Percentiles rank a stretch among this genome's conserved stretches.
Evolutionary conservation across 2,797 vertebrate species (phyloP).

Genomic region (Cyprinella venusta): DNA sequence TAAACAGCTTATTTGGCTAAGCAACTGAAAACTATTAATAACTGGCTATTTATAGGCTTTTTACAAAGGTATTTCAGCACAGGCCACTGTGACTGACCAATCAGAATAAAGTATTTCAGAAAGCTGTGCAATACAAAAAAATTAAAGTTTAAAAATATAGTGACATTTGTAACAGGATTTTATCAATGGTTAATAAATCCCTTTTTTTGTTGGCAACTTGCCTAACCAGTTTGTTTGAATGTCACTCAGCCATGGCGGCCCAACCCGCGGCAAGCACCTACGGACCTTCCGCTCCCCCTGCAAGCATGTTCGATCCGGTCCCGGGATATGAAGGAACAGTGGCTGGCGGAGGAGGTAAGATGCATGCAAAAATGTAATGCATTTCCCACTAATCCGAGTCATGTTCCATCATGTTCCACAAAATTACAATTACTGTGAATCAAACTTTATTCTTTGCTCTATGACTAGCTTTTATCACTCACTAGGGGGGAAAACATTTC

Average conservation of each 20-base stretch:
- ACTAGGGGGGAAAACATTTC: too few species aligned
- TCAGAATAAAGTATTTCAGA: not conserved
- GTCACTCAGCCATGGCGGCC: slow-evolving; percentile 71
- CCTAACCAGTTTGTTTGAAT: slow-evolving; percentile 68
- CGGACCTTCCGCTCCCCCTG: slow-evolving; percentile 75
- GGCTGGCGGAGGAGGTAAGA: slow-evolving; percentile 73
- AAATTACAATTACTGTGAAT: too few species aligned
- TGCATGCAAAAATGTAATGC: not conserved
- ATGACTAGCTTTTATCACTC: too few species aligned
- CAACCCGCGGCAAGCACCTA: slow-evolving; percentile 53
- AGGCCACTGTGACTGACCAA: not conserved
- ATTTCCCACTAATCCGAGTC: too few species aligned
- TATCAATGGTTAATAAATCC: not conserved
- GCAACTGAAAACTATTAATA: slow-evolving; percentile 18
- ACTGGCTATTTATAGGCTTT: slow-evolving; percentile 8
- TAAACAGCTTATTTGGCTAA: not conserved
- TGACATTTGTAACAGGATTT: not conserved
- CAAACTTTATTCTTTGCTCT: too few species aligned
- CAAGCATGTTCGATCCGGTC: slow-evolving; percentile 74
- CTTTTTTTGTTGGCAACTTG: slow-evolving; percentile 4
- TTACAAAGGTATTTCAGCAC: not conserved
- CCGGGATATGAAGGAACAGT: slow-evolving; percentile 80
- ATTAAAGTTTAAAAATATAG: not conserved
- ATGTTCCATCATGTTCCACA: too few species aligned
- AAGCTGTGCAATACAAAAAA: not conserved